These are phyloP conservation scores for Drosophila austrosaltans DNA, from an alignment of 2,888 invertebrate species.

Conservation along the genomic window DNA sequence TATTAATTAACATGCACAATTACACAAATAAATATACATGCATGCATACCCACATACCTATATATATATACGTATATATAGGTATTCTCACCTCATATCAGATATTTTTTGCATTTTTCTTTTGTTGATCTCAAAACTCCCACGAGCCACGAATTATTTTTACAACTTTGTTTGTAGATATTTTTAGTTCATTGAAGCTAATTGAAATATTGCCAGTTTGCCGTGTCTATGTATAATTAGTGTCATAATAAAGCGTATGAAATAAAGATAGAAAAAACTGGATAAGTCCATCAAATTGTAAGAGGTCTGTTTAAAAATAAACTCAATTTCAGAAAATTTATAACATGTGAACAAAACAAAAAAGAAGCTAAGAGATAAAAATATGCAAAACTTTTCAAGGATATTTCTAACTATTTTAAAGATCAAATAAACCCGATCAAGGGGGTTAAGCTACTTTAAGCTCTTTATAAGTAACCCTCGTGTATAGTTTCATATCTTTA, in stretches of 20 bases:
- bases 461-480: too few species aligned
- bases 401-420: too few species aligned
- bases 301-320: neutral
- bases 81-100: constrained; percentile 23
- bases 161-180: constrained; percentile 40
- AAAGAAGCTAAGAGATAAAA: too few species aligned
- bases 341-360: neutral
- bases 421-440: too few species aligned
- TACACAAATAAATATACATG: constrained; percentile 14
- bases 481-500: too few species aligned
- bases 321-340: neutral
- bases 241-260: constrained; percentile 24
- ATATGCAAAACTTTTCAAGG: too few species aligned
- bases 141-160: constrained; percentile 37
- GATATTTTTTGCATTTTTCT: constrained; percentile 8
- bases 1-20: constrained; percentile 44
- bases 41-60: too few species aligned
- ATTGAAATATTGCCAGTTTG: constrained; percentile 41
- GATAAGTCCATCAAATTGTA: neutral
- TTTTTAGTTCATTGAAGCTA: constrained; percentile 40
- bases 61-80: neutral
- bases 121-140: constrained; percentile 26
- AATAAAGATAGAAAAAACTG: neutral
- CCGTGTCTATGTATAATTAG: constrained; percentile 34
- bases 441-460: too few species aligned